Evolutionary conservation across 2,797 vertebrate genomes (phyloP), one percentile per base, ranked within the genome.

Genomic region (Cygnus olor): DNA sequence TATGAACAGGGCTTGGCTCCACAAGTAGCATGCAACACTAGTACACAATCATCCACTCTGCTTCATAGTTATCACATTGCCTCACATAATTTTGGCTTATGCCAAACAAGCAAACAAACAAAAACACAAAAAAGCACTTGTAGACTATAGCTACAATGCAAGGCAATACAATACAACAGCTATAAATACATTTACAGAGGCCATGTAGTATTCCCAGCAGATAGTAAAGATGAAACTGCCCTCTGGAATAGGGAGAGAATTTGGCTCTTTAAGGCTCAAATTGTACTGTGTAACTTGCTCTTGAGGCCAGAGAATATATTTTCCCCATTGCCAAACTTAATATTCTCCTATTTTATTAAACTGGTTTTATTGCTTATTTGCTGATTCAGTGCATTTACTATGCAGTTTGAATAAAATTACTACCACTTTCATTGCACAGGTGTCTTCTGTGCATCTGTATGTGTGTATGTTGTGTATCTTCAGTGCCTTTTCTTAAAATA

Each of bases 11-110:
- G 6, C 6, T 25, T 11, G 27, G 7, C 14, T 90, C 27, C 9
- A 45, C 6, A 61, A 0, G 0, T 15, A 61, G 6, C 44, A 6
- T 9, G 4, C 13, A 57, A 3, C 20, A 30, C 7, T 42, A 7
- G 9, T 44, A 42, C 58, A 15, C 42, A 79, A 3, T 32, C 74
- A 69, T 61, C 16, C 38, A 47, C 15, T 25, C 3, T 7, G 28
- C 8, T 71, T 74, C 18, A 24, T 6, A 40, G 30, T 57, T 80
- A 72, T 54, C 11, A 12, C 25, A 24, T 71, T 85, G 14, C 7
- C 47, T 85, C 49, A 56, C 4, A 45, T 0, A 0, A 36, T 28
- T 91, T 93, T 85, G 42, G 4, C 32, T 38, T 38, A 61, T 61
- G 36, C 36, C 60, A 63, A 63, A 63, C 17, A 63, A 61, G 38